Percentiles rank a stretch among this genome's conserved stretches.
Evolutionary conservation across 2,113 vertebrate species (phyloP).

Genomic region (Zapus hudsonius): DNA sequence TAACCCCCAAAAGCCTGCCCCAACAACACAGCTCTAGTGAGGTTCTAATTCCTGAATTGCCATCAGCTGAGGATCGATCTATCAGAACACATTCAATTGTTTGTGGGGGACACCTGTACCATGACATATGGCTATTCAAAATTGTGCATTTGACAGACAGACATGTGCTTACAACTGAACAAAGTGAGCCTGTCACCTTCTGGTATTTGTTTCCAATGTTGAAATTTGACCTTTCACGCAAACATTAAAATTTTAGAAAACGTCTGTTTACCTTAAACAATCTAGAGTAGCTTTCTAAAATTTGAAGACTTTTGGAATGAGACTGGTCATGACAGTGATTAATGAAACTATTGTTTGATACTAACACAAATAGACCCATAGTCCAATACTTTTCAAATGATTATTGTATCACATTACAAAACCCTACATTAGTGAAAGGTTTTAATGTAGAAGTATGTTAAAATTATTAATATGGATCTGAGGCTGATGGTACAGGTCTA

Average conservation of each 20-base stretch:
- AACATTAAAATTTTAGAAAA: not conserved
- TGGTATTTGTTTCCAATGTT: not conserved
- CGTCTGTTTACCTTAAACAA: not conserved
- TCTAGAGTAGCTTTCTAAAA: not conserved
- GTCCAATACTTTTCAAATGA: slow-evolving; percentile 8
- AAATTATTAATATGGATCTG: not conserved
- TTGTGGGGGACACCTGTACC: too few species aligned
- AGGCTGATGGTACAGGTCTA: not conserved
- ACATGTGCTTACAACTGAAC: slow-evolving; percentile 11
- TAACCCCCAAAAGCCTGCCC: too few species aligned
- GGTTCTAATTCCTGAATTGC: too few species aligned
- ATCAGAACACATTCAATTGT: too few species aligned
- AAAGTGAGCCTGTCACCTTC: not conserved
- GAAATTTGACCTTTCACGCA: not conserved
- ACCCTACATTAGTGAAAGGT: not conserved
- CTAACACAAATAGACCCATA: not conserved
- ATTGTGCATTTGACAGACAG: not conserved
- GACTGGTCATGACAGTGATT: not conserved
- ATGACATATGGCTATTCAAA: not conserved
- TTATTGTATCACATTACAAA: not conserved
- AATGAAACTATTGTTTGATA: not conserved
- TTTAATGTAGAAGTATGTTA: slow-evolving; percentile 22
- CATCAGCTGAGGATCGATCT: too few species aligned
- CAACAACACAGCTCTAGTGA: too few species aligned
- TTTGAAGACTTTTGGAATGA: not conserved